These are phyloP conservation scores for Sceliomorpha sp. DNA, from an alignment of 2,888 invertebrate species.

Conservation along the genomic window DNA sequence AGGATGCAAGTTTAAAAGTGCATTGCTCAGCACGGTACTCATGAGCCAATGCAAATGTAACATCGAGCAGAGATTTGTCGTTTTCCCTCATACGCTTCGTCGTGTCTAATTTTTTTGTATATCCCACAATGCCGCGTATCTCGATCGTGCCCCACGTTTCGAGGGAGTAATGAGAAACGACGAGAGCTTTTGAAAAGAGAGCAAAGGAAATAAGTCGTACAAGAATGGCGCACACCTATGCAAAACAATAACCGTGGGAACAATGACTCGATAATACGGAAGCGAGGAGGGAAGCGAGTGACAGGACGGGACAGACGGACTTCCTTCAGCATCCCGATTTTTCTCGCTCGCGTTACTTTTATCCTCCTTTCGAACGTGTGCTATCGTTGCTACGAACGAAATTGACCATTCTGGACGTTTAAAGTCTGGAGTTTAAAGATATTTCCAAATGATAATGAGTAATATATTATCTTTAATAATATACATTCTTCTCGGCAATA, in stretches of 20 bases:
- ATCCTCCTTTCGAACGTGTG: constrained; percentile 5
- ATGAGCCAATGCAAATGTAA: constrained; percentile 52
- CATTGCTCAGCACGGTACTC: constrained; percentile 33
- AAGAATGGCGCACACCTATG: constrained; percentile 55
- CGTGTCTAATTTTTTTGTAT: constrained; percentile 52
- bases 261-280: constrained; percentile 59
- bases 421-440: no score
- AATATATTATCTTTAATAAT: no score
- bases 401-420: constrained; percentile 9
- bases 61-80: constrained; percentile 43
- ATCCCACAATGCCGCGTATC: constrained; percentile 52
- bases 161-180: constrained; percentile 53
- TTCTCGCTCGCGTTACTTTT: constrained; percentile 18
- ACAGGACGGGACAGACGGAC: constrained; percentile 15
- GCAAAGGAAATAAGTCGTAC: constrained; percentile 53
- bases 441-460: no score
- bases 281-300: constrained; percentile 37
- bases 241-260: constrained; percentile 56
- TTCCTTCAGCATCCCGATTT: constrained; percentile 18
- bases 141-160: constrained; percentile 52
- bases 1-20: constrained; percentile 31
- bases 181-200: constrained; percentile 53
- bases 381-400: constrained; percentile 2
- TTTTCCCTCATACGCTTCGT: constrained; percentile 46
- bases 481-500: no score